Conservation (phyloP, 2,113 vertebrate species). For the Motacilla alba region DNA sequence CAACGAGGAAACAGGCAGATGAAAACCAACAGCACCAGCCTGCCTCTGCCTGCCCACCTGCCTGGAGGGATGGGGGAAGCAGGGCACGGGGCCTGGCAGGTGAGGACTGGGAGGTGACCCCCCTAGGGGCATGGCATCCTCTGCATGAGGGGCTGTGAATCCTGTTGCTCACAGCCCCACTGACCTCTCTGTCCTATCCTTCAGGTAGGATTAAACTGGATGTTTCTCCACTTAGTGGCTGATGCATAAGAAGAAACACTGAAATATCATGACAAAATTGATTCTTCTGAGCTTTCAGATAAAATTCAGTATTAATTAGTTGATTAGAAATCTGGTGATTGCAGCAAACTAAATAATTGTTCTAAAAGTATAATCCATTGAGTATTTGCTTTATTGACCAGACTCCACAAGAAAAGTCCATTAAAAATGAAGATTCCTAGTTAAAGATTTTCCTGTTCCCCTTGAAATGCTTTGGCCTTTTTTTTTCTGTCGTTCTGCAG, state of each 20-base stretch:
- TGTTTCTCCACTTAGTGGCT: background rate
- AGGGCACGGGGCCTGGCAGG: background rate
- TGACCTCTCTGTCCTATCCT: background rate
- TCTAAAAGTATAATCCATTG: background rate
- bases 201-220: background rate
- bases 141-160: background rate
- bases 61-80: rapidly evolving
- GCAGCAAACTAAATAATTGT: background rate
- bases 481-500: background rate
- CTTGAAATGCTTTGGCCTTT: background rate
- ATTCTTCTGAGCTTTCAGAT: background rate
- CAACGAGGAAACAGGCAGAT: background rate
- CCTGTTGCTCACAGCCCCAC: background rate
- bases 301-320: background rate
- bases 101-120: background rate
- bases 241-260: background rate
- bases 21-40: background rate
- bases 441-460: background rate
- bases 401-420: background rate
- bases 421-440: background rate
- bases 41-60: background rate
- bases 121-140: background rate
- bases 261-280: background rate
- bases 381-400: background rate
- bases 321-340: background rate